phyloP scores from a whole-genome alignment of 2,113 vertebrate species.

The Tachycineta bicolor region DNA sequence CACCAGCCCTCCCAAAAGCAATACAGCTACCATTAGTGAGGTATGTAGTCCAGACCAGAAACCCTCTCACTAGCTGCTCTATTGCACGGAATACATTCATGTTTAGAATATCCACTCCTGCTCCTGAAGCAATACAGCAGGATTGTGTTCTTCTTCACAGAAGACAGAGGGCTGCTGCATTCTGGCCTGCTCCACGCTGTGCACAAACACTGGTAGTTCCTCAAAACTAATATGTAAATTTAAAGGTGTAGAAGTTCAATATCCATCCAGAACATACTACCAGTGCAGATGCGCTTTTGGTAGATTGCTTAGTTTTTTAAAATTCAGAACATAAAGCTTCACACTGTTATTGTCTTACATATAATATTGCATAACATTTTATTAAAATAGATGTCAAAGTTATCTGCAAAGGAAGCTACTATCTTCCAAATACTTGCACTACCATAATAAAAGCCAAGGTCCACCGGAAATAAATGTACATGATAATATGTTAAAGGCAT shows the following conservation, averaged over 20 bases:
- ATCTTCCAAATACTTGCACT: background rate
- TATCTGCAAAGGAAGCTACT: background rate
- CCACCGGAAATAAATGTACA: background rate
- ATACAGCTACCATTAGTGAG: background rate
- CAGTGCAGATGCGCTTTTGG: background rate
- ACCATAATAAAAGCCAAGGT: background rate
- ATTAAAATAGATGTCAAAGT: background rate
- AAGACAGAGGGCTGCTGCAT: background rate
- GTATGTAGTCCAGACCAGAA: background rate
- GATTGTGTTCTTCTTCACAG: background rate
- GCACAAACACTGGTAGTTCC: background rate
- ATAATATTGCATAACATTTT: background rate
- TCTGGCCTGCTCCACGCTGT: background rate
- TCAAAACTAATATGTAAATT: background rate
- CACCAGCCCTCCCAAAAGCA: background rate
- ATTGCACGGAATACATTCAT: background rate
- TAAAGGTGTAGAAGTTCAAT: background rate
- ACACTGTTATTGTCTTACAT: background rate
- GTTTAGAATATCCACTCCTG: background rate
- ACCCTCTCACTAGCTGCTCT: background rate
- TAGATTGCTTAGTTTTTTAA: background rate
- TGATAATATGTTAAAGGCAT: background rate
- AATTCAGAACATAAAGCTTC: background rate
- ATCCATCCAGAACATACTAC: background rate
- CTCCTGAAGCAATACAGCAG: background rate